Percentiles rank a stretch among this genome's conserved stretches.
These are phyloP conservation scores for Eucera pruinosa DNA, from an alignment of 2,888 invertebrate species.

Conservation along the genomic window DNA sequence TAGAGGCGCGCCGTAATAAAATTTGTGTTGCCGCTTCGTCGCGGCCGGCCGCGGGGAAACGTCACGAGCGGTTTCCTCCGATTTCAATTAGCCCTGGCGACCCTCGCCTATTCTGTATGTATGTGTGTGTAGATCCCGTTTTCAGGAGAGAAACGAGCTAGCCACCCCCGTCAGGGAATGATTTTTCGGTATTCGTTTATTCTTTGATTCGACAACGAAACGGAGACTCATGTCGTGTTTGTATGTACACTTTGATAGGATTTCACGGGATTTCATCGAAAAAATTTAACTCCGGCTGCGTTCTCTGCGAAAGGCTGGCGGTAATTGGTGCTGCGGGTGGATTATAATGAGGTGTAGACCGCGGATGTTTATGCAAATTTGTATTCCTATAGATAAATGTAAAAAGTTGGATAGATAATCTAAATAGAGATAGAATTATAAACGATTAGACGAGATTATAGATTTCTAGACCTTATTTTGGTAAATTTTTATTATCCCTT, in stretches of 20 bases:
- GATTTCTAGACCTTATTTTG: too few relatives aligned
- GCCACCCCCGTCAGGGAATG: background rate
- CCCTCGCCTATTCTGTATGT: slow-evolving; percentile 7
- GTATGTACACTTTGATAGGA: background rate
- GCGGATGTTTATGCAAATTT: too few relatives aligned
- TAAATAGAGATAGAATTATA: too few relatives aligned
- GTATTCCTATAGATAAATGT: too few relatives aligned
- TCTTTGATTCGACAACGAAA: background rate
- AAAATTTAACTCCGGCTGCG: background rate
- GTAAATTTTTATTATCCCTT: too few relatives aligned
- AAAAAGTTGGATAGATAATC: too few relatives aligned
- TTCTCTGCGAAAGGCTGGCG: background rate
- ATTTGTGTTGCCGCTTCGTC: slow-evolving; percentile 72
- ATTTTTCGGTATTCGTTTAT: slow-evolving; percentile 20
- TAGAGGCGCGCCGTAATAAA: slow-evolving; percentile 77
- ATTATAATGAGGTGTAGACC: too few relatives aligned
- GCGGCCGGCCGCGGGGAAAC: slow-evolving; percentile 66
- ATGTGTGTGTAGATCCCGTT: background rate
- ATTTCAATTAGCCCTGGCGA: slow-evolving; percentile 74
- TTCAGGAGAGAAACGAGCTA: background rate
- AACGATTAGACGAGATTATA: too few relatives aligned
- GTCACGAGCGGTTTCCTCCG: slow-evolving; percentile 76
- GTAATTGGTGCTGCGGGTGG: background rate
- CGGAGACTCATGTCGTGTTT: background rate
- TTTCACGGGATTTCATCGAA: background rate